These are phyloP conservation scores for Plecturocebus donacophilus DNA, from an alignment of 2,113 vertebrate species.

Conservation along the genomic window DNA sequence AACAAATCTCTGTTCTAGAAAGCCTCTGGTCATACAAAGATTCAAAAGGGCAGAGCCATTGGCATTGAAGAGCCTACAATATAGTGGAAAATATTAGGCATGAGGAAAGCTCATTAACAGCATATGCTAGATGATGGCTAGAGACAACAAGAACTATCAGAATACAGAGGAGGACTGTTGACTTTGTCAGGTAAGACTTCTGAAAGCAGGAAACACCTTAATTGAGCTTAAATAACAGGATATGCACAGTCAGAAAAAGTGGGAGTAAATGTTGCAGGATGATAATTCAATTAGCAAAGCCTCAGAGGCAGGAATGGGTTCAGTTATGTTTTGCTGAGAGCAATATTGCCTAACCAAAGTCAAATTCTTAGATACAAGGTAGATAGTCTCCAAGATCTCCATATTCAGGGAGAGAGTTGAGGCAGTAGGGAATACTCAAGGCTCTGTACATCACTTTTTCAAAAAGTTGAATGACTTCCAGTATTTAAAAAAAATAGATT, in stretches of 20 bases:
- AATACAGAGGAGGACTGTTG: not conserved
- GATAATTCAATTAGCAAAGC: conserved; percentile 5
- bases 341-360: not conserved
- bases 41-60: conserved; percentile 46
- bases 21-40: conserved; percentile 45
- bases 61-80: conserved; percentile 50
- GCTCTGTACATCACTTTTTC: not conserved
- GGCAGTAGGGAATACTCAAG: not conserved
- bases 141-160: not conserved
- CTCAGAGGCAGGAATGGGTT: not conserved
- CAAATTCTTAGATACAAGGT: not conserved
- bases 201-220: not conserved
- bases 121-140: not conserved
- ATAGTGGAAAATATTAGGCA: conserved; percentile 39
- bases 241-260: not conserved
- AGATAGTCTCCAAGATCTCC: not conserved
- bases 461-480: not conserved
- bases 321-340: not conserved
- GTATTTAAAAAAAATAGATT: not conserved
- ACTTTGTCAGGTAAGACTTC: not conserved
- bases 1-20: conserved; percentile 62
- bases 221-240: conserved; percentile 7
- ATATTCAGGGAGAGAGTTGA: not conserved
- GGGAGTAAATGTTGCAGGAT: not conserved
- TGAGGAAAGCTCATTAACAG: not conserved